Percentiles rank a stretch among this genome's conserved stretches.
Conservation (phyloP, 1,140 invertebrate genomes). For the Goniozus legneri region DNA sequence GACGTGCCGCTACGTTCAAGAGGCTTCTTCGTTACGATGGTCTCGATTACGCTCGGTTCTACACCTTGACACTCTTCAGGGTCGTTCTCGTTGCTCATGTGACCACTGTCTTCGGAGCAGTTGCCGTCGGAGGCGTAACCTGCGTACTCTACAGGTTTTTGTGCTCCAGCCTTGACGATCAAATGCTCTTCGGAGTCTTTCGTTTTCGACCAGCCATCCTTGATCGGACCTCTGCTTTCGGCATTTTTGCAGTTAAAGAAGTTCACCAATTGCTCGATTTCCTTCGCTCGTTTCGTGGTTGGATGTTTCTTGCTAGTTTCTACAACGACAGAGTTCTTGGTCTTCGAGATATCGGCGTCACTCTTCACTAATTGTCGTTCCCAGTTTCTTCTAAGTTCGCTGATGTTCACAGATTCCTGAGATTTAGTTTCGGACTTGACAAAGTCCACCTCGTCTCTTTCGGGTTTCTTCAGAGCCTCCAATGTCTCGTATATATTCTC, state of each 20-base stretch:
- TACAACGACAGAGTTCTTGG: not conserved
- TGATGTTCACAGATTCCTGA: conserved; percentile 25
- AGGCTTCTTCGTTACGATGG: conserved; percentile 13
- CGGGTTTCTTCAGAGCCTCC: not conserved
- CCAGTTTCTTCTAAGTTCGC: conserved; percentile 45
- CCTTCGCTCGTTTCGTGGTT: conserved; percentile 28
- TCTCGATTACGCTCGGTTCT: conserved; percentile 1
- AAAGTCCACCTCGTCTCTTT: not conserved
- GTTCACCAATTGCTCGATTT: conserved; percentile 50
- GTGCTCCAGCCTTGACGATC: conserved; percentile 8
- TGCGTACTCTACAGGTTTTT: conserved; percentile 36
- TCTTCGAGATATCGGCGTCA: not conserved
- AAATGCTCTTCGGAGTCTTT: not conserved
- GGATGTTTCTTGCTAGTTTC: conserved; percentile 9
- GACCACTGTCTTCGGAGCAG: conserved; percentile 73
- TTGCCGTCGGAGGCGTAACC: conserved; percentile 48
- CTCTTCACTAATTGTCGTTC: too few species aligned
- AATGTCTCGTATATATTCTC: not conserved
- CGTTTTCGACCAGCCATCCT: conserved; percentile 28
- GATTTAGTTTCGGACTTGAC: not conserved
- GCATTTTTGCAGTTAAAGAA: conserved; percentile 52
- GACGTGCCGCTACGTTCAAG: conserved; percentile 2
- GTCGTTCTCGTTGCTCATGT: conserved; percentile 70
- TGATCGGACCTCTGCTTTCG: conserved; percentile 20
- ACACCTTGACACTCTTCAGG: conserved; percentile 28